phyloP scores from a whole-genome alignment of 2,797 vertebrate species.

The Myiotriccus ornatus region DNA sequence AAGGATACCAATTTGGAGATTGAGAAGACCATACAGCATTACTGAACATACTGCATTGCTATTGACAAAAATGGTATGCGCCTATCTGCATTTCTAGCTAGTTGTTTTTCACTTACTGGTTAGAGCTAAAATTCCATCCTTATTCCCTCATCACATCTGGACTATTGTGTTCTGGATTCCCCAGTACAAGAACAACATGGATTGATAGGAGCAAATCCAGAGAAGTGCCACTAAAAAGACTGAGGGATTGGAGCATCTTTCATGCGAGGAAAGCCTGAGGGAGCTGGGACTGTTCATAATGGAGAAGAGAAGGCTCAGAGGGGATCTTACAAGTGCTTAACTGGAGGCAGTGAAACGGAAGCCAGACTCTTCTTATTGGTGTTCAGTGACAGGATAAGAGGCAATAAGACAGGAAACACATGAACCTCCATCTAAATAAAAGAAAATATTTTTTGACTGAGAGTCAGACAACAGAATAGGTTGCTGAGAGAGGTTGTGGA shows the following conservation, averaged over 20 bases:
- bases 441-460: not conserved
- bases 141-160: not conserved
- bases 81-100: not conserved
- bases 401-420: not conserved
- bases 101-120: not conserved
- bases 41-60: not conserved
- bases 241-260: not conserved
- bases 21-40: not conserved
- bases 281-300: not conserved
- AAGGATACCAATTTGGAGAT: not conserved
- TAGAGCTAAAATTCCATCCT: not conserved
- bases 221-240: not conserved
- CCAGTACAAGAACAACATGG: not conserved
- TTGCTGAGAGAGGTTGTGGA: not conserved
- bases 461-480: not conserved
- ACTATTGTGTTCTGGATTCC: not conserved
- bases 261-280: not conserved
- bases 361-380: not conserved
- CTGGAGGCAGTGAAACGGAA: not conserved
- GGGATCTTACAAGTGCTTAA: not conserved
- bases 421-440: not conserved
- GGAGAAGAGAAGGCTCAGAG: not conserved
- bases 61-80: not conserved
- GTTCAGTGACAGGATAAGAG: not conserved
- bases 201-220: not conserved